Evolutionary conservation across 2,888 invertebrate genomes (phyloP).

Genomic region (Dicycla oo): DNA sequence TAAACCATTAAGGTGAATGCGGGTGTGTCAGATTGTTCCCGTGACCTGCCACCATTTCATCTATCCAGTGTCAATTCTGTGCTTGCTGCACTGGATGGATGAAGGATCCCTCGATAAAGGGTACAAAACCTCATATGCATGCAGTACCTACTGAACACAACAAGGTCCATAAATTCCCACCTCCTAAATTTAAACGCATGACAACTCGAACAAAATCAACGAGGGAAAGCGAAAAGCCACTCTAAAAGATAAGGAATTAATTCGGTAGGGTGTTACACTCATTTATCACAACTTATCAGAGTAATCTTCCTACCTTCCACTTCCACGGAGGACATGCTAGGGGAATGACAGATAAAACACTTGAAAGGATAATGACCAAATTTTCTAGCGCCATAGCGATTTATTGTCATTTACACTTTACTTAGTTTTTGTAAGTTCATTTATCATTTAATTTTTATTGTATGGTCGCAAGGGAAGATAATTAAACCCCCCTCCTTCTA

Average conservation of each 20-base stretch:
- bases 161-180: constrained; percentile 10
- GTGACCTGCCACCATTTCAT: no score
- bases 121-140: background rate
- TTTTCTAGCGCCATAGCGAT: constrained; percentile 48
- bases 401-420: constrained; percentile 50
- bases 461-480: background rate
- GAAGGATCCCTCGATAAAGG: no score
- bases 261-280: constrained; percentile 53
- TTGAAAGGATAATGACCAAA: constrained; percentile 61
- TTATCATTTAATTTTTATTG: constrained; percentile 19
- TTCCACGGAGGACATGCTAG: constrained; percentile 26
- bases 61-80: no score
- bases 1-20: no score
- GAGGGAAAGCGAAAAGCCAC: constrained; percentile 30
- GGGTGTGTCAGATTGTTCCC: no score
- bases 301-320: constrained; percentile 47
- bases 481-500: background rate
- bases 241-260: constrained; percentile 53
- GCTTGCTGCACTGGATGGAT: no score
- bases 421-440: constrained; percentile 15
- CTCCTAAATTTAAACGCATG: constrained; percentile 18
- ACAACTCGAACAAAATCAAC: constrained; percentile 41
- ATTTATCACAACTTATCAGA: constrained; percentile 62
- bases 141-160: background rate
- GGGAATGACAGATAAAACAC: constrained; percentile 61